Evolutionary conservation across 2,888 invertebrate species (phyloP).

Genomic region (Torymus texanus): DNA sequence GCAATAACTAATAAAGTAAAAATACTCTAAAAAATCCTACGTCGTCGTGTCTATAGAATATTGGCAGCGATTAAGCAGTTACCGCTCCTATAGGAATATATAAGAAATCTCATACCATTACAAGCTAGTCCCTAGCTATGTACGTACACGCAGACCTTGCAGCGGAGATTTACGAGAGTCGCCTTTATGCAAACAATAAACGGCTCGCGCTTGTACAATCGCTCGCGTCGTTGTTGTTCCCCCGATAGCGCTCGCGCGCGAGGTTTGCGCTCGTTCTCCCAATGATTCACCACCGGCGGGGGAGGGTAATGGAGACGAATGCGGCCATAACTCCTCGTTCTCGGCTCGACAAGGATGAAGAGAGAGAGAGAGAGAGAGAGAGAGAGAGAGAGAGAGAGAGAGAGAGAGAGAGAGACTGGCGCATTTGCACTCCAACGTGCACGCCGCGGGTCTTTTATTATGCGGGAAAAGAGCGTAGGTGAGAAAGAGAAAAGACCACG

Average conservation of each 20-base stretch:
- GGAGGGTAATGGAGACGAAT: conserved; percentile 72
- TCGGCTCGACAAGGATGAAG: conserved; percentile 53
- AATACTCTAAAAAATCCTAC: no score
- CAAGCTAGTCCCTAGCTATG: no score
- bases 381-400: no score
- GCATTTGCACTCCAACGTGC: conserved; percentile 5
- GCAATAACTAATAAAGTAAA: no score
- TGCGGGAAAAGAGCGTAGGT: neutral
- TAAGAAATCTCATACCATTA: no score
- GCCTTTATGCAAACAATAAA: conserved; percentile 72
- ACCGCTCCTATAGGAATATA: no score
- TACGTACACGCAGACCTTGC: no score
- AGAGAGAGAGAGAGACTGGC: no score
- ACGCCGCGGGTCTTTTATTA: conserved; percentile 38
- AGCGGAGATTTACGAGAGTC: conserved; percentile 63
- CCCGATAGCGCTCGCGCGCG: conserved; percentile 35
- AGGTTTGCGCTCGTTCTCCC: conserved; percentile 57
- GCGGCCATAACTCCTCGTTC: conserved; percentile 70
- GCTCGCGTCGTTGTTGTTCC: conserved; percentile 22
- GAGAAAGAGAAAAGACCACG: neutral
- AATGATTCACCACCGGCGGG: conserved; percentile 65
- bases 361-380: conserved; percentile 9
- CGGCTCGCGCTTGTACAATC: conserved; percentile 25
- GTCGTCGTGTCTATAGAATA: no score
- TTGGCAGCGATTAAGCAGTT: no score